Evolutionary conservation across 2,888 invertebrate species (phyloP), one percentile per base, ranked within the genome.

Genomic region (Orthonevra nobilis): DNA sequence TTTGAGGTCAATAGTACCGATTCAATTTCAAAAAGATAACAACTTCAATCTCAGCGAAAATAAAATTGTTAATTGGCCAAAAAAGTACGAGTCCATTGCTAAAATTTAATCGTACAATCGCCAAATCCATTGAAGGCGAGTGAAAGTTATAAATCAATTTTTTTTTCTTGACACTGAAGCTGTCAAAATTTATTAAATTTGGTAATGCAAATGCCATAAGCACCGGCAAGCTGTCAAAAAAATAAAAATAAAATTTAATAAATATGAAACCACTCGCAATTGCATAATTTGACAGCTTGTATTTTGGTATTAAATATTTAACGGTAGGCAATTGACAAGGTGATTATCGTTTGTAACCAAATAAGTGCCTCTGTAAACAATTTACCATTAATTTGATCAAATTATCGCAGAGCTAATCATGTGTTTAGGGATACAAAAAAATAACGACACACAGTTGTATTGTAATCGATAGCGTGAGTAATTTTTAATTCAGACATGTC

Each of bases 351-450:
- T 26, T 54, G 26, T 14, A n/a, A n/a, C n/a, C n/a, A n/a, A n/a
- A n/a, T n/a, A n/a, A n/a, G n/a, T n/a, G n/a, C n/a, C n/a, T n/a
- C n/a, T n/a, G 30, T 52, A 32, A 20, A 34, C 30, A 28, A 32
- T 42, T 28, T 32, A 28, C 34, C 14, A 36, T 6, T 10, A 34
- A 54, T 44, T 44, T 54, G 17, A 54, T 36, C 23, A 66, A 66
- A 66, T 54, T 46, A 64, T 44, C 32, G n/a, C 9, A 26, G 32
- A 42, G 23, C 23, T 23, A 23, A 23, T 23, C 23, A 23, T 23
- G 5, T 3, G 23, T 23, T 3, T 23, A 5, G 3, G 3, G 5
- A 4, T 23, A 23, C 23, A 23, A 23, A 5, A 4, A 23, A 4
- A 4, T 34, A 36, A 15, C 5, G 2, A 36, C 23, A 23, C 5